Percentiles rank a stretch among this genome's conserved stretches.
phyloP scores from a whole-genome alignment of 2,113 vertebrate genomes.

The Lasiurus cinereus region DNA sequence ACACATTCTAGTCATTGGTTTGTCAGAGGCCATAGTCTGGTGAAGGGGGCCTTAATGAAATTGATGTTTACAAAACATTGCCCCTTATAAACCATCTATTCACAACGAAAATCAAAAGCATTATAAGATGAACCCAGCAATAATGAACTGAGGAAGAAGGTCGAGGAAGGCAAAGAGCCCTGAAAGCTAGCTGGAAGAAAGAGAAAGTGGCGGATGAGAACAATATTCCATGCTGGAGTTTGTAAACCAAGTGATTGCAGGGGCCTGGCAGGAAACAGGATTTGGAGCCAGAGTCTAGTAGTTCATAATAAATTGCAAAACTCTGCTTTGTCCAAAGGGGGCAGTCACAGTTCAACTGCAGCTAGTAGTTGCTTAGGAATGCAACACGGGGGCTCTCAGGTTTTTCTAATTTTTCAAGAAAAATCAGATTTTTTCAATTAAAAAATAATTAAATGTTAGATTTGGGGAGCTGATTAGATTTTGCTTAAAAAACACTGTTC shows the following conservation, averaged over 20 bases:
- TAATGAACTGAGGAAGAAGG: too few species aligned
- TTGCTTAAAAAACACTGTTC: neutral
- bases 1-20: neutral
- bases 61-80: neutral
- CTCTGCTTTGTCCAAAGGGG: neutral
- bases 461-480: neutral
- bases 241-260: neutral
- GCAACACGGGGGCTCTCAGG: neutral
- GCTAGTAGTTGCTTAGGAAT: neutral
- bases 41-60: neutral
- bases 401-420: neutral
- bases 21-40: neutral
- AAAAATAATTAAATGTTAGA: neutral
- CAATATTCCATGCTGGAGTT: neutral
- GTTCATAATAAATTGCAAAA: neutral
- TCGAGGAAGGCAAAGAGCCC: neutral
- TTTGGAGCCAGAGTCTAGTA: accelerated
- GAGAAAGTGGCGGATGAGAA: neutral
- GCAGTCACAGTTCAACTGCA: neutral
- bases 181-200: neutral
- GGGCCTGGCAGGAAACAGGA: too few species aligned
- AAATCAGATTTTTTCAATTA: neutral
- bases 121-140: neutral
- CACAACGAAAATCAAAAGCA: neutral
- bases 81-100: neutral